These are phyloP conservation scores for Sapajus apella DNA, from an alignment of 2,113 vertebrate genomes.

Conservation along the genomic window DNA sequence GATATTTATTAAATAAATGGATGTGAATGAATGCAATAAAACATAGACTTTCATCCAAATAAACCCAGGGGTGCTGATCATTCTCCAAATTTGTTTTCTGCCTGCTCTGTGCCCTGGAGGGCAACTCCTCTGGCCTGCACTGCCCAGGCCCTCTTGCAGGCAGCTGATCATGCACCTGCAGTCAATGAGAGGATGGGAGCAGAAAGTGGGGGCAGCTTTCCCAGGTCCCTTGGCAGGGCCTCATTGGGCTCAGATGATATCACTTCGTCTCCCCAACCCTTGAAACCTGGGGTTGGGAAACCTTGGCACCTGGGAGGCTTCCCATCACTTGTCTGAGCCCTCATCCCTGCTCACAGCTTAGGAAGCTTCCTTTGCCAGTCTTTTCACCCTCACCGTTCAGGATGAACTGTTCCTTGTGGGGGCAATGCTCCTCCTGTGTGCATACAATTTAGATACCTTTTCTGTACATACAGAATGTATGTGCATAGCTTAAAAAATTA, in stretches of 20 bases:
- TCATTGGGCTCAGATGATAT: neutral
- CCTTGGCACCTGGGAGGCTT: neutral
- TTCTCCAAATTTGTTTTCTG: no score
- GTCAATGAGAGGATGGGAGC: neutral
- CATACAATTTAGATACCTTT: neutral
- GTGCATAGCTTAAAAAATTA: neutral
- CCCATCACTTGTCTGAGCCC: neutral
- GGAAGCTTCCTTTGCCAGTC: neutral
- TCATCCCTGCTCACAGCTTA: neutral
- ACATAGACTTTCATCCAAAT: no score
- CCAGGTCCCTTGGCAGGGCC: no score
- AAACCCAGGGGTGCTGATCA: neutral
- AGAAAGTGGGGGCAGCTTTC: no score
- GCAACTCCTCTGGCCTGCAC: neutral
- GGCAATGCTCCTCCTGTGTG: neutral
- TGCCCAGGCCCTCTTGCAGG: no score
- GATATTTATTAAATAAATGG: neutral
- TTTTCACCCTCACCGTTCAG: no score
- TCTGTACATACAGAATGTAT: no score
- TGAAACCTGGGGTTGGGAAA: no score
- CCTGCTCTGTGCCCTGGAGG: neutral
- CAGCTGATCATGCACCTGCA: neutral
- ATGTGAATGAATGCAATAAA: rapidly evolving
- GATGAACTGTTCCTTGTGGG: no score
- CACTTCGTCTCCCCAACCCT: no score